These are phyloP conservation scores for Pachycephala philippinensis DNA, from an alignment of 2,113 vertebrate genomes.

Conservation along the genomic window DNA sequence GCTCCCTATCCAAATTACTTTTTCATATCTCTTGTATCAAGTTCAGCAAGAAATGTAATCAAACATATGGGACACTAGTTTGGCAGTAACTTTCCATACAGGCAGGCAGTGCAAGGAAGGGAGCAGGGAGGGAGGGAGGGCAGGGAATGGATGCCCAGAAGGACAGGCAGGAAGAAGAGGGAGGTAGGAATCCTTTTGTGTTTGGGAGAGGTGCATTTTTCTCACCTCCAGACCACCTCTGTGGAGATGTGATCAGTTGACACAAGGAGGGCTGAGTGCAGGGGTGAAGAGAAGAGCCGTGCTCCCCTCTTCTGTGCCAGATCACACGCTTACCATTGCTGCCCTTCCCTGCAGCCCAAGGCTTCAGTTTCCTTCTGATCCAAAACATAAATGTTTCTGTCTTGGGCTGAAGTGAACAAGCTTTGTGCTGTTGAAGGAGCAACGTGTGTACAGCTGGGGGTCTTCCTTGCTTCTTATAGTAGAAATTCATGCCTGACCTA, in stretches of 20 bases:
- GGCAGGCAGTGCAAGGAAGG: background rate
- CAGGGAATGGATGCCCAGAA: background rate
- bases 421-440: background rate
- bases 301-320: background rate
- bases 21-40: background rate
- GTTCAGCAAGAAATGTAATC: background rate
- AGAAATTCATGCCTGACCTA: background rate
- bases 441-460: rapidly evolving
- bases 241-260: background rate
- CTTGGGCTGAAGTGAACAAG: background rate
- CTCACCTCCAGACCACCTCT: background rate
- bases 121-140: background rate
- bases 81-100: background rate
- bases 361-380: background rate
- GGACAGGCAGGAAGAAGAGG: background rate
- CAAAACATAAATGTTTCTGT: background rate
- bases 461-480: background rate
- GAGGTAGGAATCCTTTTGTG: background rate
- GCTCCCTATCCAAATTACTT: background rate
- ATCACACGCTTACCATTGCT: background rate
- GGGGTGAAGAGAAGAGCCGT: background rate
- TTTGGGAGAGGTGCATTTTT: background rate
- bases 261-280: background rate
- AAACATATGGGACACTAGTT: background rate
- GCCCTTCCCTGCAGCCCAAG: background rate